Percentiles rank a stretch among this genome's conserved stretches.
Evolutionary conservation across 2,113 vertebrate genomes (phyloP).

Genomic region (Siphamia tubifer): DNA sequence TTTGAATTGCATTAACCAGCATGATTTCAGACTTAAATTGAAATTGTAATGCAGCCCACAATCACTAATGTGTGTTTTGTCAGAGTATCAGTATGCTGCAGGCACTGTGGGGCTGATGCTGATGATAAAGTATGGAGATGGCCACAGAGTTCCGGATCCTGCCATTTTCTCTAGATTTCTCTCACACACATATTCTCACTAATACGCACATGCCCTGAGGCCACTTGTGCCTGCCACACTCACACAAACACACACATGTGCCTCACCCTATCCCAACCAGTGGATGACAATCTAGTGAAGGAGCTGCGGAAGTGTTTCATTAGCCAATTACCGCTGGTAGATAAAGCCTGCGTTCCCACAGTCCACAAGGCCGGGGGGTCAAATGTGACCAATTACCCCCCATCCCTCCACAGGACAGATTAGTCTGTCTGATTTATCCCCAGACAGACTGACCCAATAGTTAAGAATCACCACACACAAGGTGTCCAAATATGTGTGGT

Average conservation of each 20-base stretch:
- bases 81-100: constrained; percentile 52
- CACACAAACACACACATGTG: constrained; percentile 31
- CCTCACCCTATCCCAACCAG: constrained; percentile 47
- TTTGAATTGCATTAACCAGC: constrained; percentile 49
- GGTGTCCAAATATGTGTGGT: constrained; percentile 2
- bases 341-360: constrained; percentile 81
- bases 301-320: constrained; percentile 82
- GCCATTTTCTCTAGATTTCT: constrained; percentile 69
- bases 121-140: constrained; percentile 65
- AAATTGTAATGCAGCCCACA: constrained; percentile 51
- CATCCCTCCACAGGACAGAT: constrained; percentile 72
- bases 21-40: constrained; percentile 39
- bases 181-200: constrained; percentile 22
- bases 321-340: constrained; percentile 79
- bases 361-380: constrained; percentile 69
- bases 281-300: constrained; percentile 68
- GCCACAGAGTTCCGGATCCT: constrained; percentile 77
- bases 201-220: constrained; percentile 33
- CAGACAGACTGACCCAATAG: constrained; percentile 63
- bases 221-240: constrained; percentile 32
- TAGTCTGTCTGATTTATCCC: constrained; percentile 72
- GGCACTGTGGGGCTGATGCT: constrained; percentile 59
- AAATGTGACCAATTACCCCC: constrained; percentile 79
- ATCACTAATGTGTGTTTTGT: constrained; percentile 47
- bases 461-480: constrained; percentile 54